A percentile compares a stretch with the other conserved stretches of the same genome.
These are phyloP conservation scores for Eulithis testata DNA, from an alignment of 2,888 invertebrate genomes.

Conservation along the genomic window DNA sequence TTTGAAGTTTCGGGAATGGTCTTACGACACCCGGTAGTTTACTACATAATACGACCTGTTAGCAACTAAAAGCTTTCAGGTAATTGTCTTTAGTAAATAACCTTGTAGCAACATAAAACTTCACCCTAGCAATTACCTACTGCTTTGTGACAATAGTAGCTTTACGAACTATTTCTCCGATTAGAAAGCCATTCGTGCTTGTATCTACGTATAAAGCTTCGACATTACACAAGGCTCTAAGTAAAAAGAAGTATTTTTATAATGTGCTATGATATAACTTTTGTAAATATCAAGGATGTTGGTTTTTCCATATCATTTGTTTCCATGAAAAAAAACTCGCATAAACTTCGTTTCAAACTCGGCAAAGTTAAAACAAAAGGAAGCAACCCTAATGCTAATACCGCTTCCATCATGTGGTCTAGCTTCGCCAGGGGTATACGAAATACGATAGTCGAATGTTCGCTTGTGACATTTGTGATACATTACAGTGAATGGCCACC, in stretches of 20 bases:
- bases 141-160: constrained; percentile 26
- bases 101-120: constrained; percentile 27
- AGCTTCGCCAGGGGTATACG: not conserved
- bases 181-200: constrained; percentile 23
- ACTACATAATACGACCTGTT: no score
- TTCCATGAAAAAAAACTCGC: not conserved
- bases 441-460: no score
- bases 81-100: constrained; percentile 23
- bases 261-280: not conserved
- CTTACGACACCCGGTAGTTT: no score
- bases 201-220: no score
- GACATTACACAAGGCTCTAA: no score
- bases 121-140: constrained; percentile 25
- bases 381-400: constrained; percentile 2
- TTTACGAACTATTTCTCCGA: constrained; percentile 30
- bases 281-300: not conserved
- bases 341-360: constrained; percentile 9
- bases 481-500: no score
- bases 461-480: no score
- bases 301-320: not conserved
- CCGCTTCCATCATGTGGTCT: constrained; percentile 5
- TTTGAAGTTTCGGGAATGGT: no score
- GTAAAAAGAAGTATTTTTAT: no score
- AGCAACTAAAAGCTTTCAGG: constrained; percentile 26
- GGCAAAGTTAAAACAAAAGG: not conserved